phyloP scores from a whole-genome alignment of 2,797 vertebrate species.

The Alfaro cultratus region DNA sequence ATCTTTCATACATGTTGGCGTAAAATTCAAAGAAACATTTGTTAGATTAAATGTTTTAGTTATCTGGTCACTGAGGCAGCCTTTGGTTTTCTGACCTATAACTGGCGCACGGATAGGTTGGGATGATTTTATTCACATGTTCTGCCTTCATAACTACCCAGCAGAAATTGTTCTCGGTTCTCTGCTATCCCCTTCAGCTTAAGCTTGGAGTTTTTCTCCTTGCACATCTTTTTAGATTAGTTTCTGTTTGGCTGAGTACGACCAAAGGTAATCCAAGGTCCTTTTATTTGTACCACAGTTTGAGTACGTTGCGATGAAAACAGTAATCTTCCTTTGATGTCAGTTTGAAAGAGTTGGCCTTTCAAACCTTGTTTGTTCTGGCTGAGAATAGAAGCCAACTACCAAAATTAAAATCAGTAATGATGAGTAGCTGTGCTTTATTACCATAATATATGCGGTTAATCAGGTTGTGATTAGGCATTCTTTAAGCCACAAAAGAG shows the following conservation, averaged over 20 bases:
- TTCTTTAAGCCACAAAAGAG: constrained; percentile 20
- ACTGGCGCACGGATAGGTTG: neutral
- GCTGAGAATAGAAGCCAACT: neutral
- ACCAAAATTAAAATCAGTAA: constrained; percentile 2
- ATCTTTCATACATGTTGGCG: neutral
- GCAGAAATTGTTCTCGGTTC: neutral
- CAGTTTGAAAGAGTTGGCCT: neutral
- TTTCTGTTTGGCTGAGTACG: neutral
- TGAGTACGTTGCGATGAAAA: neutral
- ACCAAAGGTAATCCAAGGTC: neutral
- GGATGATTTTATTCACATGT: neutral
- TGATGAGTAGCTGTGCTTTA: constrained; percentile 23
- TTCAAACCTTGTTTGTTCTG: constrained; percentile 6
- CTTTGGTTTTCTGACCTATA: neutral
- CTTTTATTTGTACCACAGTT: neutral
- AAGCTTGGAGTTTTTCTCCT: neutral
- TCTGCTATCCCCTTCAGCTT: neutral
- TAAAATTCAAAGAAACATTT: neutral
- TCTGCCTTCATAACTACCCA: neutral
- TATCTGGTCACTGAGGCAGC: neutral
- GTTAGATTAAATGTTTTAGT: neutral
- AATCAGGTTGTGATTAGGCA: constrained; percentile 15
- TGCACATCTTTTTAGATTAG: neutral
- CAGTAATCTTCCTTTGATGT: neutral
- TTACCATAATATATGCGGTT: constrained; percentile 13